Evolutionary conservation across 2,888 invertebrate genomes (phyloP).

Genomic region (Caenorhabditis becei): DNA sequence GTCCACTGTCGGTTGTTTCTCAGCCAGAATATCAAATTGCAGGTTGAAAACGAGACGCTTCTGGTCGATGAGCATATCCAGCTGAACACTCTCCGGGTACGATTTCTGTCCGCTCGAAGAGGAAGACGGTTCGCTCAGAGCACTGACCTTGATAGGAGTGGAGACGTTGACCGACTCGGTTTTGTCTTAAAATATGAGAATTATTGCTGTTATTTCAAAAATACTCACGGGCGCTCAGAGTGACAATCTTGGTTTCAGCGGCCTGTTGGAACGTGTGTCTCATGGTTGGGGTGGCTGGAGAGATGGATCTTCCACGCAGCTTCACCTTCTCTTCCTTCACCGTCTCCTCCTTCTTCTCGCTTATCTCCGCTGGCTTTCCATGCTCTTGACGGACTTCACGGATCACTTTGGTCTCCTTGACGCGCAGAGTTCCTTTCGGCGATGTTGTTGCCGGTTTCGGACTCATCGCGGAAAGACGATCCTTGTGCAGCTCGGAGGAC

Average conservation of each 20-base stretch:
- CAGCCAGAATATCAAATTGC: constrained; percentile 28
- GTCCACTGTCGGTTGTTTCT: constrained; percentile 45
- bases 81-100: constrained; percentile 25
- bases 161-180: constrained; percentile 21
- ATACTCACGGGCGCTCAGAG: constrained; percentile 23
- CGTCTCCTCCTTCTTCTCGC: constrained; percentile 57
- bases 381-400: constrained; percentile 52
- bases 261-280: constrained; percentile 10
- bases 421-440: constrained; percentile 40
- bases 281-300: constrained; percentile 30
- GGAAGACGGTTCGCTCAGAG: background rate
- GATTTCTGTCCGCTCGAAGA: constrained; percentile 8
- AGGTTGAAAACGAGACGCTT: constrained; percentile 29
- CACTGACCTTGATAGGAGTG: constrained; percentile 40
- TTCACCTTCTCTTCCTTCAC: constrained; percentile 56
- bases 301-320: constrained; percentile 19
- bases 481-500: constrained; percentile 11
- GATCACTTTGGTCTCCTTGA: constrained; percentile 61
- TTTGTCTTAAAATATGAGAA: constrained; percentile 27
- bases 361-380: constrained; percentile 48
- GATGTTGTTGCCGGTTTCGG: constrained; percentile 8
- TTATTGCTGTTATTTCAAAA: background rate
- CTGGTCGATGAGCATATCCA: constrained; percentile 44
- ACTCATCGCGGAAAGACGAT: constrained; percentile 1
- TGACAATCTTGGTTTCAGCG: constrained; percentile 11